phyloP scores from a whole-genome alignment of 2,888 invertebrate genomes.

The Nudaria mundana region DNA sequence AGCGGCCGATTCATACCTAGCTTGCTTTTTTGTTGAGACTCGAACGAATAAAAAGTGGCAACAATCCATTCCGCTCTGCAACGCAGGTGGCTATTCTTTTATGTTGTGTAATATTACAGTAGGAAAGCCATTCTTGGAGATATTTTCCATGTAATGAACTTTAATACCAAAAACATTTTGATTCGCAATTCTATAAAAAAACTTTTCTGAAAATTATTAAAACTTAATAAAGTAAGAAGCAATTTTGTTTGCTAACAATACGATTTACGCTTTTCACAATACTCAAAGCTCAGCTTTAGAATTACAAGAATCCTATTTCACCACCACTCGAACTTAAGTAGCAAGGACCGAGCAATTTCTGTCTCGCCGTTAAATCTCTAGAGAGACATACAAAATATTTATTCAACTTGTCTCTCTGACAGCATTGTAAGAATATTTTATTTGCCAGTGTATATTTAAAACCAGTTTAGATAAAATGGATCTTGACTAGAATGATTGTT shows the following conservation, averaged over 20 bases:
- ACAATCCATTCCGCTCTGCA: slow-evolving; percentile 43
- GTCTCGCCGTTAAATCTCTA: slow-evolving; percentile 26
- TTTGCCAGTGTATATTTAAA: slow-evolving; percentile 11
- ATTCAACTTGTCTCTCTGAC: slow-evolving; percentile 19
- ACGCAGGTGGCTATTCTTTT: slow-evolving; percentile 64
- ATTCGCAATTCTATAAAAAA: not conserved
- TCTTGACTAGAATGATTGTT: not conserved
- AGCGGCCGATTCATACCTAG: slow-evolving; percentile 71
- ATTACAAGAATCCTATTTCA: slow-evolving; percentile 32
- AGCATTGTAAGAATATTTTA: slow-evolving; percentile 15
- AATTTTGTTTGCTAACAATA: slow-evolving; percentile 15
- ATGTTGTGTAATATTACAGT: slow-evolving; percentile 55
- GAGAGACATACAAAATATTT: slow-evolving; percentile 26
- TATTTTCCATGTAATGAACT: too few species aligned
- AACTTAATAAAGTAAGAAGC: slow-evolving; percentile 3
- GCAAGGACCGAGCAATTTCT: slow-evolving; percentile 25
- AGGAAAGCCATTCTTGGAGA: too few species aligned
- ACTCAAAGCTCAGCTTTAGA: slow-evolving; percentile 26
- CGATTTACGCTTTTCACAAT: slow-evolving; percentile 20
- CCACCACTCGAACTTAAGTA: slow-evolving; percentile 27
- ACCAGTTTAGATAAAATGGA: not conserved
- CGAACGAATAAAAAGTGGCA: slow-evolving; percentile 57
- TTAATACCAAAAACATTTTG: not conserved
- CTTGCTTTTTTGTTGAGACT: slow-evolving; percentile 72
- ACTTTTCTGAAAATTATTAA: too few species aligned